Conservation (phyloP, 2,888 invertebrate genomes). For the Sinopyrophorus schimmeli region DNA sequence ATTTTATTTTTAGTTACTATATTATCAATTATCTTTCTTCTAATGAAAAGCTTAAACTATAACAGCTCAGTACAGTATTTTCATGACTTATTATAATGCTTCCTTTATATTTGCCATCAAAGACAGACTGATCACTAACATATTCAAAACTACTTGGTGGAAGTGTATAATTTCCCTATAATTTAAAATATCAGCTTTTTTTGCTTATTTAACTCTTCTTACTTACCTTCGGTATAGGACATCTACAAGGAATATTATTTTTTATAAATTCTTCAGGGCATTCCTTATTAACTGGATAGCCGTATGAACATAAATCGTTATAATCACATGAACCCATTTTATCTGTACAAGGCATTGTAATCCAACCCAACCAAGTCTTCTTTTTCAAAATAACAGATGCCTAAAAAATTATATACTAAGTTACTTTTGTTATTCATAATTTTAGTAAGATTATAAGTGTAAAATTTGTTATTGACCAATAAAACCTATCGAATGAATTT, state of each 20-base stretch:
- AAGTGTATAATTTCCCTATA: constrained; percentile 42
- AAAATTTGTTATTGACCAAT: no score
- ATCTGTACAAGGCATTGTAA: constrained; percentile 39
- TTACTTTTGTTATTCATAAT: no score
- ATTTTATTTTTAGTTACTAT: no score
- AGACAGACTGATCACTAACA: constrained; percentile 21
- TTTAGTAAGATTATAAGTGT: no score
- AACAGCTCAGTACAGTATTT: constrained; percentile 34
- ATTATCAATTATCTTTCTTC: constrained; percentile 10
- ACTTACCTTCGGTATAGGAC: constrained; percentile 39
- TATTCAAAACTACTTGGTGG: constrained; percentile 32
- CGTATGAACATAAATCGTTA: constrained; percentile 38
- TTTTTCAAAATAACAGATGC: constrained; percentile 36
- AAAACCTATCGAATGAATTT: no score
- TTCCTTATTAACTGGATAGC: constrained; percentile 32
- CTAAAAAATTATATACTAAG: constrained; percentile 31
- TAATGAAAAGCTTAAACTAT: constrained; percentile 33
- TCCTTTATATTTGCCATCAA: constrained; percentile 37
- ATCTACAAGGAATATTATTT: constrained; percentile 42
- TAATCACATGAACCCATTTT: constrained; percentile 42
- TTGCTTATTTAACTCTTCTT: constrained; percentile 4
- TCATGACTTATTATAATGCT: constrained; percentile 28
- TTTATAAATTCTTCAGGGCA: constrained; percentile 36
- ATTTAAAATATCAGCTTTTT: constrained; percentile 11
- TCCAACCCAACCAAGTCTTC: constrained; percentile 36